Percentiles rank a stretch among this genome's conserved stretches.
Conservation (phyloP, 1,140 invertebrate genomes). For the Epicauta chinensis region DNA sequence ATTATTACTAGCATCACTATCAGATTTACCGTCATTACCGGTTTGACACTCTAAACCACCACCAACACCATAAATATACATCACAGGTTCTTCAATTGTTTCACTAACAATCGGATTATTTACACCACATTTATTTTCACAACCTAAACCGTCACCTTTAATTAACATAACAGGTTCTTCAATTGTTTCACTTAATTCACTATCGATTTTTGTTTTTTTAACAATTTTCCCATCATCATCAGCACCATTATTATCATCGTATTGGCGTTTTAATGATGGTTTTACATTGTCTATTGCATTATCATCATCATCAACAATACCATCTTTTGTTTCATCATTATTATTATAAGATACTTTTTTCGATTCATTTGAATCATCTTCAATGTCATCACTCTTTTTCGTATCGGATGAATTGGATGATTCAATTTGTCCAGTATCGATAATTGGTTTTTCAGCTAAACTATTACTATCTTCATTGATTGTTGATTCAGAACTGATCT, state of each 20-base stretch:
- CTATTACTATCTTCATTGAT: slow-evolving; percentile 63
- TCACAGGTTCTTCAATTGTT: slow-evolving; percentile 66
- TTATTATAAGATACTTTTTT: background rate
- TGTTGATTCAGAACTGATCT: slow-evolving; percentile 48
- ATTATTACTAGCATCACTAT: background rate
- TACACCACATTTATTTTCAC: slow-evolving; percentile 41
- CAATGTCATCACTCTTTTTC: slow-evolving; percentile 2
- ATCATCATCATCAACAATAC: too few relatives aligned
- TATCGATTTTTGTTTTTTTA: slow-evolving; percentile 15
- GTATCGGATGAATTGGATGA: background rate
- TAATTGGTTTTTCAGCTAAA: slow-evolving; percentile 47
- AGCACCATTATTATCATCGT: background rate
- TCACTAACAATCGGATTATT: slow-evolving; percentile 49
- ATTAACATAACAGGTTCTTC: slow-evolving; percentile 66
- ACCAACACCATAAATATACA: slow-evolving; percentile 66
- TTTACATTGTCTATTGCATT: too few relatives aligned
- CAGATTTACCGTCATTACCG: slow-evolving; percentile 27
- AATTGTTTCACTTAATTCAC: slow-evolving; percentile 54
- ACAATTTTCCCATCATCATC: background rate
- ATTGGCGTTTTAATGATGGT: slow-evolving; percentile 2
- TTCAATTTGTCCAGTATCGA: slow-evolving; percentile 45
- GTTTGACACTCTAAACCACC: slow-evolving; percentile 53
- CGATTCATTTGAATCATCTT: slow-evolving; percentile 4
- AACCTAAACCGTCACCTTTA: slow-evolving; percentile 64
- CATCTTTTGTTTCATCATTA: too few relatives aligned